Percentiles rank a stretch among this genome's conserved stretches.
Conservation (phyloP, 2,797 vertebrate genomes). For the Malacoctenus gilli region DNA sequence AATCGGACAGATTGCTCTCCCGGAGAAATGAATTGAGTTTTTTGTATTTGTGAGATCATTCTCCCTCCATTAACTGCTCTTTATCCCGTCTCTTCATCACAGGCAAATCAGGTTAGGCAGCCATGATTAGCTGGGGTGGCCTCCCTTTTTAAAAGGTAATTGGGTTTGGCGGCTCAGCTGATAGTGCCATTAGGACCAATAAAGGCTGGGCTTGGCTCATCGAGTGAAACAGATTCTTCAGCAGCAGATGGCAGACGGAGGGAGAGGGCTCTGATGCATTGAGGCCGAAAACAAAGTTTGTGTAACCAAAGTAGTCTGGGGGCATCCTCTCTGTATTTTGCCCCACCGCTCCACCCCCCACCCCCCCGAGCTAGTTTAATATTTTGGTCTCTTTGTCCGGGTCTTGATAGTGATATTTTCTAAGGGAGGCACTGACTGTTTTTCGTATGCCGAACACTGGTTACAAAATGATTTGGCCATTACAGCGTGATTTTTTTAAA, state of each 20-base stretch:
- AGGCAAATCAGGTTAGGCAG: slow-evolving; percentile 87
- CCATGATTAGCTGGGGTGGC: slow-evolving; percentile 88
- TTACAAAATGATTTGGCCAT: no score
- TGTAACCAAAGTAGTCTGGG: slow-evolving; percentile 83
- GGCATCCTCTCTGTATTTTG: slow-evolving; percentile 57
- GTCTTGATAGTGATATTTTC: no score
- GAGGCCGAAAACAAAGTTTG: slow-evolving; percentile 85
- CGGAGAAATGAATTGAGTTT: slow-evolving; percentile 91
- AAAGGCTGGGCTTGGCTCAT: slow-evolving; percentile 86
- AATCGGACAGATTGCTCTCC: slow-evolving; percentile 90
- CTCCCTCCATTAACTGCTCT: slow-evolving; percentile 91
- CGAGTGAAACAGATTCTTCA: slow-evolving; percentile 88
- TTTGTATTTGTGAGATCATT: slow-evolving; percentile 92
- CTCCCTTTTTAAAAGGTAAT: slow-evolving; percentile 89
- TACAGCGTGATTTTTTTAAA: slow-evolving; percentile 23
- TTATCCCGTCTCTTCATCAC: slow-evolving; percentile 90
- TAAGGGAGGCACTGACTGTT: slow-evolving; percentile 14
- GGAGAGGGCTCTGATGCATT: slow-evolving; percentile 78
- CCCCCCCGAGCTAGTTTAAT: background rate
- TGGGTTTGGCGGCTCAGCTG: slow-evolving; percentile 89
- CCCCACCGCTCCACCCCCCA: no score
- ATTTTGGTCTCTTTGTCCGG: no score
- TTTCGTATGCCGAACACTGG: slow-evolving; percentile 51
- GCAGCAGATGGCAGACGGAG: slow-evolving; percentile 85
- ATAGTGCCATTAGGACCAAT: slow-evolving; percentile 90